Evolutionary conservation across 2,888 invertebrate species (phyloP), one percentile per base, ranked within the genome.

Genomic region (Trachelus iudaicus): DNA sequence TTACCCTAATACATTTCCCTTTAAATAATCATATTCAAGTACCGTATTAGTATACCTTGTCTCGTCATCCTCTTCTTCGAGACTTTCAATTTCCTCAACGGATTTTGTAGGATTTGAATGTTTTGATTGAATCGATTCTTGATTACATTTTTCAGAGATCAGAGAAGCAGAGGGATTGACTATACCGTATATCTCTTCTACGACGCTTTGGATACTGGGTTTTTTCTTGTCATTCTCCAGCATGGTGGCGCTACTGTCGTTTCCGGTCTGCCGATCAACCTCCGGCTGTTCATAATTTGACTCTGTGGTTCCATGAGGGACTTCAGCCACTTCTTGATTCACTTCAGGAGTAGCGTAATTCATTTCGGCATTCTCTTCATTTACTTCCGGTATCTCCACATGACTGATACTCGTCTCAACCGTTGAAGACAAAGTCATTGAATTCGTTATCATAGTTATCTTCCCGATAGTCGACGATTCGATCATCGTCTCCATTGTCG

Each of bases 11-110:
- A 71, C 73, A n/a, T 37, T 33, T 69, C 34, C 23, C 30, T 30
- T 30, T 71, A 34, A 71, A 30, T 6, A n/a, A 2, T 71, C 3
- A 11, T 30, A 31, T 71, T 71, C 30, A 71, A 34, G 30, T 30
- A 31, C 9, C 23, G 56, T 23, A 6, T 74, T 33, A 71, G 73
- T 76, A 73, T 77, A 89, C 90, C 90, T 88, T 31, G 78, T 87
- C 75, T 90, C 89, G 68, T 89, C 89, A 4, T 87, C 83, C 73
- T 87, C 86, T 11, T 89, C 90, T n/a, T 89, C 86, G 11, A 83
- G 34, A 73, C 78, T 82, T 12, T 89, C 87, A 13, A 79, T 69
- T 37, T 85, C 84, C 23, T 88, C 87, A 6, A 15, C 33, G 12
- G 71, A 33, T 34, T 71, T 71, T 4, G 12, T 71, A 4, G 31